Base-by-base conservation (phyloP, 1,140 invertebrate species). In the Galendromus occidentalis region DNA sequence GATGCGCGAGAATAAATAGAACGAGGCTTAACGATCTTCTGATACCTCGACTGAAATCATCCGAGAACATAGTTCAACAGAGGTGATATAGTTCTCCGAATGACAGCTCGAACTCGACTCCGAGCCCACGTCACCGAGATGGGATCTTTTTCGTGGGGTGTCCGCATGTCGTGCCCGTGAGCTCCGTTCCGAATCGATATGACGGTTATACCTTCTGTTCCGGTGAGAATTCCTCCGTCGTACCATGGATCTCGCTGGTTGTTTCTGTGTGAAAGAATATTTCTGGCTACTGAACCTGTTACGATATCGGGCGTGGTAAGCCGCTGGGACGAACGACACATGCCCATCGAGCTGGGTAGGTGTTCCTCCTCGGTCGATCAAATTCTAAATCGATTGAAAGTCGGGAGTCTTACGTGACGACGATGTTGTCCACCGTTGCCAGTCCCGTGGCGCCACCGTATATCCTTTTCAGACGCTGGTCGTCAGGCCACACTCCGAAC, bases 221-320 rank as follows among this genome's bases (percentile, higher is more conserved):
- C 51, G 14, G 51, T 59, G 17, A 87, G 70, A 17, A 93, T 84
- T 29, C 90, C 91, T 69, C 90, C 91, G 69, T 84, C 82, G 30
- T 85, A 85, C 91, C 92, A 96, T 1, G 92, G 92, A 77, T 96
- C 91, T 45, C 88, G 72, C 9, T 87, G 75, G 7, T 90, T 90
- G 75, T 93, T 93, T 70, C 88, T 91, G 76, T 67, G 76, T 74
- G 63, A 47, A 39, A 39, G 4, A 39, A 39, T 39, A 39, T 39
- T 39, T n/a, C n/a, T n/a, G n/a, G n/a, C n/a, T n/a, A n/a, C n/a
- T n/a, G n/a, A n/a, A n/a, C n/a, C n/a, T n/a, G n/a, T n/a, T n/a
- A 44, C 42, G 42, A 44, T 44, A 44, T 44, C 14, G 14, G 14
- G n/a, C 42, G 14, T 44, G 42, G 42, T n/a, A n/a, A n/a, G n/a